These are phyloP conservation scores for Tinea pellionella DNA, from an alignment of 2,888 invertebrate species.

Conservation along the genomic window DNA sequence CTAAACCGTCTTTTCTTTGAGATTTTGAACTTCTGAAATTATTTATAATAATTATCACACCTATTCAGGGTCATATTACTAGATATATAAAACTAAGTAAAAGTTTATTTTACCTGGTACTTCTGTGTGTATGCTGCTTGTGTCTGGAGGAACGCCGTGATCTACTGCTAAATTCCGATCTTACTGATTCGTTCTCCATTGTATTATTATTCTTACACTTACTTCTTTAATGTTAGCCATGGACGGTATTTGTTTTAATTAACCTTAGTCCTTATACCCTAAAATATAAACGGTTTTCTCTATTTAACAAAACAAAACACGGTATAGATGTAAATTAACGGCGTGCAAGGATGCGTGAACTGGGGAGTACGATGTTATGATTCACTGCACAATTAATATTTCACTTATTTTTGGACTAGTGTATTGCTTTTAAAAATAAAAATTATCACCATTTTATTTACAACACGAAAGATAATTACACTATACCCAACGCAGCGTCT, in stretches of 20 bases:
- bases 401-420: background rate
- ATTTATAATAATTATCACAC: too few species aligned
- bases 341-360: background rate
- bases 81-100: background rate
- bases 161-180: conserved; percentile 91
- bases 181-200: conserved; percentile 95
- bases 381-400: background rate
- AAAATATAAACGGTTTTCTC: conserved; percentile 1
- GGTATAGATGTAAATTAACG: background rate
- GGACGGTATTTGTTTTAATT: background rate
- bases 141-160: conserved; percentile 77
- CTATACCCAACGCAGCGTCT: too few species aligned
- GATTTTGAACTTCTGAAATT: conserved; percentile 74
- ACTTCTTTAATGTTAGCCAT: background rate
- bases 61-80: background rate
- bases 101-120: conserved; percentile 66
- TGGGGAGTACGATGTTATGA: background rate
- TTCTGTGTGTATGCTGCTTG: conserved; percentile 73
- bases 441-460: background rate
- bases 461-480: background rate
- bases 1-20: conserved; percentile 71
- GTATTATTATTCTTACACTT: conserved; percentile 22
- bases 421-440: background rate
- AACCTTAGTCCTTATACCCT: too few species aligned
- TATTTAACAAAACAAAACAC: conserved; percentile 12